These are phyloP conservation scores for Ptychoptera contaminata DNA, from an alignment of 2,888 invertebrate genomes.

Conservation along the genomic window DNA sequence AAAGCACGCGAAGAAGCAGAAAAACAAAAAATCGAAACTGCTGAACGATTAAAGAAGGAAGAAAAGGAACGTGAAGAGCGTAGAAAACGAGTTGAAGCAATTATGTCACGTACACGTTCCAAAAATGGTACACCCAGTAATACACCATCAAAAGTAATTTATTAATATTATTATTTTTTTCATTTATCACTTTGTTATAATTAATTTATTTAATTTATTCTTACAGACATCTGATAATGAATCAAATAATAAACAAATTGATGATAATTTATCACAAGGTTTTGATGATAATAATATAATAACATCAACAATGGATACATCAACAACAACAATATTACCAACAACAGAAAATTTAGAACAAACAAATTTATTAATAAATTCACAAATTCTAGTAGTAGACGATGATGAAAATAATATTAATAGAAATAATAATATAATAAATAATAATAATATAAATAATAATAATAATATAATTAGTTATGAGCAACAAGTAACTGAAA, in stretches of 20 bases:
- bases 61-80: constrained; percentile 78
- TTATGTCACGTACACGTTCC: constrained; percentile 72
- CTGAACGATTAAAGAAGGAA: constrained; percentile 66
- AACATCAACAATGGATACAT: too few species aligned
- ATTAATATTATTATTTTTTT: constrained; percentile 1
- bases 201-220: not conserved
- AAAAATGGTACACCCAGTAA: constrained; percentile 21
- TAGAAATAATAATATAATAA: not conserved
- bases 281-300: too few species aligned
- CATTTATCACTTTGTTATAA: not conserved
- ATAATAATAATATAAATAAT: not conserved
- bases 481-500: constrained; percentile 30
- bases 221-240: constrained; percentile 4
- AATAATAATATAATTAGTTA: constrained; percentile 12
- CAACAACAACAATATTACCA: constrained; percentile 13
- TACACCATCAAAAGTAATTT: constrained; percentile 25
- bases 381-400: not conserved
- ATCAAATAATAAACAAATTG: constrained; percentile 12
- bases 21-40: constrained; percentile 63
- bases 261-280: constrained; percentile 14
- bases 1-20: constrained; percentile 78
- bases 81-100: constrained; percentile 81
- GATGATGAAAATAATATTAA: not conserved
- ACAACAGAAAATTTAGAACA: not conserved
- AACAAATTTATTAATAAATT: not conserved